Base-by-base conservation (phyloP, 2,113 vertebrate species). In the Tilapia sparmanii region DNA sequence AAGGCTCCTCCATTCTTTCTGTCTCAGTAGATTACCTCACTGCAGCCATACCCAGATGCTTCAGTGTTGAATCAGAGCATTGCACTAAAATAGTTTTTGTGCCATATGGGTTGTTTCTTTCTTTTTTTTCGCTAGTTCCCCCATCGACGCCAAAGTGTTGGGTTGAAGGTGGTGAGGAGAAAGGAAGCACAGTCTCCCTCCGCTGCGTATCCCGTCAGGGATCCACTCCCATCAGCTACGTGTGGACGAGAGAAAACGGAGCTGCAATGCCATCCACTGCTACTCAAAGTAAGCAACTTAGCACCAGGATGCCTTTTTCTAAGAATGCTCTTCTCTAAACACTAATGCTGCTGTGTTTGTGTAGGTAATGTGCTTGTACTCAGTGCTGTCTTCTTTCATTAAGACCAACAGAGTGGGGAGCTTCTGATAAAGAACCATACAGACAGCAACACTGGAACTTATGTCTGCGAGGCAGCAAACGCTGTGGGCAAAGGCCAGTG, bases 81-180 rank as follows among this genome's bases (percentile, higher is more conserved):
- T 33, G 45, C 73, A 52, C 73, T 78, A 78, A 78, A 78, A 52
- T 52, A 52, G 45, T 47, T 53, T 24, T 8, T 61, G 19, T 54
- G 55, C 16, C 45, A 57, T 78, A 52, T 78, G 50, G 33, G n/a
- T 12, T 68, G 61, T 85, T 66, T 86, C 35, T 84, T 35, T 84
- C 47, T 82, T 57, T 82, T 47, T 11, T 59, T 33, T 52, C 87
- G 3, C 5, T 81, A 98, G 98, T 96, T 53, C 96, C 93, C 1
- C 98, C 98, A 0, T 96, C 96, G 0, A 9, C 29, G 3, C 98
- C 98, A 1, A 96, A 95, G 93, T 99, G 98, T 88, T 98, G 96
- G 97, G 94, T 95, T 3, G 96, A 98, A 57, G 97, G 97, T 11
- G 82, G 94, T 3, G 90, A 97, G 88, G 92, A 95, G 10, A 95